Evolutionary conservation across 2,797 vertebrate genomes (phyloP), one percentile per base, ranked within the genome.

Genomic region (Antrozous pallidus): DNA sequence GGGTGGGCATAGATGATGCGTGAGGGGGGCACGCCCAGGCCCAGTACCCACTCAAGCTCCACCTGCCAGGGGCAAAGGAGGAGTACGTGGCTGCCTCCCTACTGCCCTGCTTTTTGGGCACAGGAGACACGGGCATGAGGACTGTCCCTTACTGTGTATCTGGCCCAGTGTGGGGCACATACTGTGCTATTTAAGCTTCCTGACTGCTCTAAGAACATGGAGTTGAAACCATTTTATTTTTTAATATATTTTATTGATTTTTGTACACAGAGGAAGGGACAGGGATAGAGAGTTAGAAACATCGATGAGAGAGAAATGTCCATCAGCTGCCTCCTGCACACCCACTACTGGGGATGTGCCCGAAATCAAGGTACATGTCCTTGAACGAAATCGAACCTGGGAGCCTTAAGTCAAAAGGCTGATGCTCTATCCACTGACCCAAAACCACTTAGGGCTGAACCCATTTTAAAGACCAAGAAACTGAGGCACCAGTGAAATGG

Each of bases 1-100:
- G 96, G 83, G 28, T 97, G 97, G 45, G 96, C 96, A 0, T 88
- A 98, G 93, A 98, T 92, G 2, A 98, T 98, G 40, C 77, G 28
- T 0, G 94, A 90, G 1, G 98, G 94, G 7, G 65, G 49, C 13
- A 97, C 95, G 0, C 97, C 98, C 8, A 97, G 91, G 13, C 94
- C 91, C 94, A 97, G 86, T 12, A 91, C 94, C 77, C 85, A 77
- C 54, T 97, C 63, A 51, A 98, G 95, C 91, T 98, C 97, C 12
- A 12, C 90, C 97, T 98, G 97, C 14, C 42, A 26, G 96, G 94
- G 54, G n/a, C 26, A 45, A 79, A 84, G n/a, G 51, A 42, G 12
- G 26, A 12, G 16, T 20, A 40, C 36, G 18, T 2, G 6, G 11
- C 31, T 75, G 6, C 13, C 31, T n/a, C 1, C 1, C 42, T 58